A percentile compares a stretch with the other conserved stretches of the same genome.
Conservation (phyloP, 1,140 invertebrate genomes). For the Platyura marginata region DNA sequence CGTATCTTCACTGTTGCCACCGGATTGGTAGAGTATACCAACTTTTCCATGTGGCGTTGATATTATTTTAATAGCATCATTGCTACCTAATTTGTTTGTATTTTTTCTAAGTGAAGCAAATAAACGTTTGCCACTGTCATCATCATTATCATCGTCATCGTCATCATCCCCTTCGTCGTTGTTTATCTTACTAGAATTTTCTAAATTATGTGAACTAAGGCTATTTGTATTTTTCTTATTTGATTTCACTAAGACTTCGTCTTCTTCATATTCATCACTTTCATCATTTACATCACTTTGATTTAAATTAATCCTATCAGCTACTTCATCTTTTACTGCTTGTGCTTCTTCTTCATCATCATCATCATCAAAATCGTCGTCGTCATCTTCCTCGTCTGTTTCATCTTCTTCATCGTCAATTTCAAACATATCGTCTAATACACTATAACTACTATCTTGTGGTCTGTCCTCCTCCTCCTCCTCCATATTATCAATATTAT, state of each 20-base stretch:
- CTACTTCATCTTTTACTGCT: not conserved
- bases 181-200: constrained; percentile 6
- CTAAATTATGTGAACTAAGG: constrained; percentile 6
- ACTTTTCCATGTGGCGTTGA: constrained; percentile 22
- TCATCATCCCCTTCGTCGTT: constrained; percentile 9
- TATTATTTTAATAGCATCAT: constrained; percentile 24
- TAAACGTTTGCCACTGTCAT: constrained; percentile 5
- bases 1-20: constrained; percentile 8
- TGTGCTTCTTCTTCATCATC: constrained; percentile 2
- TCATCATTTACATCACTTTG: constrained; percentile 21
- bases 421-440: constrained; percentile 5
- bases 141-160: constrained; percentile 19
- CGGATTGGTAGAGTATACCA: constrained; percentile 23
- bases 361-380: not conserved
- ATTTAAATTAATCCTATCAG: no score
- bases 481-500: not conserved
- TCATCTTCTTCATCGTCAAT: constrained; percentile 15
- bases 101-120: not conserved
- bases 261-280: constrained; percentile 2
- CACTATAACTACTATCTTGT: not conserved
- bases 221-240: constrained; percentile 2
- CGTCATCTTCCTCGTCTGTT: constrained; percentile 11
- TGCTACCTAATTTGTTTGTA: constrained; percentile 4
- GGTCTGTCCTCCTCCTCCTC: not conserved
- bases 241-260: not conserved